Conservation (phyloP, 2,888 invertebrate genomes). For the Smittia sp. region DNA sequence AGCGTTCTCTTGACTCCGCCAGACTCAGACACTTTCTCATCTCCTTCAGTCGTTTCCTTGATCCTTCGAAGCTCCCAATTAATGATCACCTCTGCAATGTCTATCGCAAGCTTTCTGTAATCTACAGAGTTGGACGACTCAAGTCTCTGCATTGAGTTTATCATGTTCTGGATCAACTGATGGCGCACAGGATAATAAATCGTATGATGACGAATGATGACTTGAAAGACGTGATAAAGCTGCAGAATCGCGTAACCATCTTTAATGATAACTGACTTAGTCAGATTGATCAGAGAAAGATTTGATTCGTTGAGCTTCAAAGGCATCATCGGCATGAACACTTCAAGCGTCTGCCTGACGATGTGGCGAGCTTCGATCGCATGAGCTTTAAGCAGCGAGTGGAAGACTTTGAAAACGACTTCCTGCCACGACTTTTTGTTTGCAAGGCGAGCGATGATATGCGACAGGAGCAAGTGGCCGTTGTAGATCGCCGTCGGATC, state of each 20-base stretch:
- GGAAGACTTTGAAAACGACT: conserved; percentile 93
- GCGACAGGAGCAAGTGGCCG: conserved; percentile 90
- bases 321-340: conserved; percentile 95
- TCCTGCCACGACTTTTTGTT: conserved; percentile 79
- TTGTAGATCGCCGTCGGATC: conserved; percentile 97
- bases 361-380: conserved; percentile 92
- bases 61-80: conserved; percentile 94
- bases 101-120: conserved; percentile 88
- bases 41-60: conserved; percentile 65
- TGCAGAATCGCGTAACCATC: conserved; percentile 97
- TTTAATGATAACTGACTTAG: conserved; percentile 97
- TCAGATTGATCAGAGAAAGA: conserved; percentile 96
- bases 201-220: conserved; percentile 93
- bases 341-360: conserved; percentile 92
- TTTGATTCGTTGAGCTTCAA: conserved; percentile 93
- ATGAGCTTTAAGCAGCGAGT: conserved; percentile 87
- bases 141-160: conserved; percentile 90
- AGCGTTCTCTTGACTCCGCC: conserved; percentile 49
- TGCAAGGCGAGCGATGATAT: conserved; percentile 96
- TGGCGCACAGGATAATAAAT: conserved; percentile 96
- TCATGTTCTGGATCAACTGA: conserved; percentile 91
- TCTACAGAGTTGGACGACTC: conserved; percentile 89
- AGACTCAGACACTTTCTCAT: conserved; percentile 42
- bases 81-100: conserved; percentile 94
- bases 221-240: conserved; percentile 89